phyloP scores from a whole-genome alignment of 2,113 vertebrate genomes.

The Hydropotes inermis region DNA sequence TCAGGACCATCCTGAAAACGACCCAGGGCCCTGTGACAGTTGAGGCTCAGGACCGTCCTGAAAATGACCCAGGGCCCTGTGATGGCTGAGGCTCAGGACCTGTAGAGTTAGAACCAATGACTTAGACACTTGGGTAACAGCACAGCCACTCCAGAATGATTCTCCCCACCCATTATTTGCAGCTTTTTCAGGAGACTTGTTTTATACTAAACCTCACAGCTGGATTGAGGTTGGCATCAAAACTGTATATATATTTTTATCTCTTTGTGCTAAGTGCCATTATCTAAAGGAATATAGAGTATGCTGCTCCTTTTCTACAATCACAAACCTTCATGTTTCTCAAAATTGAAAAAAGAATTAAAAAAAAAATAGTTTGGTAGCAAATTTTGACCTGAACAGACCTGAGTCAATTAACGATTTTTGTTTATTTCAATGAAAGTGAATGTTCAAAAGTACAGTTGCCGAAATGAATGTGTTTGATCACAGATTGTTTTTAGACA shows the following conservation, averaged over 20 bases:
- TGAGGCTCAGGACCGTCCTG: no score
- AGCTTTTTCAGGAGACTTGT: neutral
- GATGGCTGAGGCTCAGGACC: neutral
- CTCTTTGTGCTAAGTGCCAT: neutral
- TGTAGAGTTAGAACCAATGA: neutral
- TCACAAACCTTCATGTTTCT: neutral
- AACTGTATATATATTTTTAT: neutral
- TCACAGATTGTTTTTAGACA: neutral
- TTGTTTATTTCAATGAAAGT: neutral
- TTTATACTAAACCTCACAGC: neutral
- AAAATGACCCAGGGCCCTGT: no score
- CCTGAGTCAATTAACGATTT: neutral
- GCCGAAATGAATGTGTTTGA: neutral
- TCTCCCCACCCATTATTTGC: neutral
- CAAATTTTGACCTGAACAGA: neutral
- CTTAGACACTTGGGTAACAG: neutral
- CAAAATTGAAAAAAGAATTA: neutral
- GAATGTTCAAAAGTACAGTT: neutral
- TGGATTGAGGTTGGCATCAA: neutral
- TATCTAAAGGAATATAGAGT: neutral
- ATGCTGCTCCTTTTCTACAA: neutral
- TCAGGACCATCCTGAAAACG: neutral
- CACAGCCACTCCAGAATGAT: neutral
- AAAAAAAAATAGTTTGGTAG: neutral
- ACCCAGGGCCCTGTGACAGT: no score